Evolutionary conservation across 1,140 invertebrate genomes (phyloP).

Genomic region (Drosophila leontia): DNA sequence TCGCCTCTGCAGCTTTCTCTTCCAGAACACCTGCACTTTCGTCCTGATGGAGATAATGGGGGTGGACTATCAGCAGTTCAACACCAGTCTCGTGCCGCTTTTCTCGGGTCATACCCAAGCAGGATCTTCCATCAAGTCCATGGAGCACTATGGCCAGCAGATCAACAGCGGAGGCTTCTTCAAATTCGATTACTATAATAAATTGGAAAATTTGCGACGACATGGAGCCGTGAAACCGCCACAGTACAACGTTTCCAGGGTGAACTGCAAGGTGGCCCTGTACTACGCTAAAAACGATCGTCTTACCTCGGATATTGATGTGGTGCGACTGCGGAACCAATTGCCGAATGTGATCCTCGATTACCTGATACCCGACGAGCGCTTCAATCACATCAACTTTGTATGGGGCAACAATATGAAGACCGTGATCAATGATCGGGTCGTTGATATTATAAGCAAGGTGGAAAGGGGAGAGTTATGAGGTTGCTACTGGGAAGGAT

Average conservation of each 20-base stretch:
- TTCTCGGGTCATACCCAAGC: slow-evolving; percentile 31
- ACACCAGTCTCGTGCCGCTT: slow-evolving; percentile 53
- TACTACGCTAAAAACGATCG: slow-evolving; percentile 63
- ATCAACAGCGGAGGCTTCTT: slow-evolving; percentile 54
- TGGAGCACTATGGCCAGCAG: slow-evolving; percentile 47
- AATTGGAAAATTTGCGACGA: slow-evolving; percentile 15
- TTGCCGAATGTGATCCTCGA: slow-evolving; percentile 85
- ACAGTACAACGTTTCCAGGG: slow-evolving; percentile 55
- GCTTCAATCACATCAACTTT: slow-evolving; percentile 87
- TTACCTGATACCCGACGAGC: slow-evolving; percentile 72
- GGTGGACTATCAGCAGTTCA: slow-evolving; percentile 85
- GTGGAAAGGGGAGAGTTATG: slow-evolving; percentile 55
- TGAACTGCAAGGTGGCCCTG: slow-evolving; percentile 66
- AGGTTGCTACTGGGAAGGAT: too few species aligned
- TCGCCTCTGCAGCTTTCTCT: slow-evolving; percentile 44
- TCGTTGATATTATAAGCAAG: slow-evolving; percentile 78
- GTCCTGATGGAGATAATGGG: slow-evolving; percentile 86
- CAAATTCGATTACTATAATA: slow-evolving; percentile 46
- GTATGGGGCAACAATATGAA: slow-evolving; percentile 85
- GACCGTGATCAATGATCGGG: slow-evolving; percentile 75
- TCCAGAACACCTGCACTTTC: slow-evolving; percentile 85
- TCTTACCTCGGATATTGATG: slow-evolving; percentile 43
- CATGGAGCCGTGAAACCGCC: slow-evolving; percentile 40
- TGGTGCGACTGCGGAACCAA: slow-evolving; percentile 73
- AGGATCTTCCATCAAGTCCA: slow-evolving; percentile 48